These are phyloP conservation scores for Platygyra sinensis DNA, from an alignment of 64 coral and sea anemone species.

Conservation along the genomic window DNA sequence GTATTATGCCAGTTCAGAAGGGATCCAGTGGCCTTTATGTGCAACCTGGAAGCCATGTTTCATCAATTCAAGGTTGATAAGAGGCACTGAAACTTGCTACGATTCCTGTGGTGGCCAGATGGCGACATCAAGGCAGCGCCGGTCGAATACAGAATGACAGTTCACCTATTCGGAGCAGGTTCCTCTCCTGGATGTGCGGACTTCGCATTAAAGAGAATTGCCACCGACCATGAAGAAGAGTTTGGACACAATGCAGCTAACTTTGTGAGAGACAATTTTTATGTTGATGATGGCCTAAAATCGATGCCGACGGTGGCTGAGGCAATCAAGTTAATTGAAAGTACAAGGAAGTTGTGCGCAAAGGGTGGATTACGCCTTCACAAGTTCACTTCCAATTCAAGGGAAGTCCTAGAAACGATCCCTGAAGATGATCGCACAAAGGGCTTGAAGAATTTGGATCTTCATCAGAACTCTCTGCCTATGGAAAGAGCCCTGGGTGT, in stretches of 20 bases:
- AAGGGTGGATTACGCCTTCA: background rate
- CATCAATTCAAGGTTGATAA: conserved; percentile 25
- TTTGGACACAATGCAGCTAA: background rate
- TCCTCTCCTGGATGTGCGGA: conserved; percentile 21
- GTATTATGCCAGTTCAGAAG: background rate
- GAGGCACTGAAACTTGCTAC: background rate
- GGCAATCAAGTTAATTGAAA: background rate
- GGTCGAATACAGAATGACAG: conserved; percentile 23
- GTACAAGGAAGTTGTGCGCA: background rate
- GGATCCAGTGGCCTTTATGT: conserved; percentile 1
- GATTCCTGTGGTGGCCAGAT: conserved; percentile 45
- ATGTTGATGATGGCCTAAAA: conserved; percentile 6
- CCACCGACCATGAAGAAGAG: background rate
- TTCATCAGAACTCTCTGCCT: background rate
- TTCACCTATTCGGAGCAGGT: conserved; percentile 28
- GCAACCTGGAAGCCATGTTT: conserved; percentile 1
- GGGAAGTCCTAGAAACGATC: conserved; percentile 5
- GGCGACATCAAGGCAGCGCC: background rate
- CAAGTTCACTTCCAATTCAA: conserved; percentile 26
- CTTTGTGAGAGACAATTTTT: conserved; percentile 8
- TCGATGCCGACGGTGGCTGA: background rate
- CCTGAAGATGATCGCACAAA: background rate
- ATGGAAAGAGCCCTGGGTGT: background rate
- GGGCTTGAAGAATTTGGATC: background rate
- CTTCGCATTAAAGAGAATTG: conserved; percentile 1